phyloP scores from a whole-genome alignment of 1,140 invertebrate genomes.

The Zophobas atratus region DNA sequence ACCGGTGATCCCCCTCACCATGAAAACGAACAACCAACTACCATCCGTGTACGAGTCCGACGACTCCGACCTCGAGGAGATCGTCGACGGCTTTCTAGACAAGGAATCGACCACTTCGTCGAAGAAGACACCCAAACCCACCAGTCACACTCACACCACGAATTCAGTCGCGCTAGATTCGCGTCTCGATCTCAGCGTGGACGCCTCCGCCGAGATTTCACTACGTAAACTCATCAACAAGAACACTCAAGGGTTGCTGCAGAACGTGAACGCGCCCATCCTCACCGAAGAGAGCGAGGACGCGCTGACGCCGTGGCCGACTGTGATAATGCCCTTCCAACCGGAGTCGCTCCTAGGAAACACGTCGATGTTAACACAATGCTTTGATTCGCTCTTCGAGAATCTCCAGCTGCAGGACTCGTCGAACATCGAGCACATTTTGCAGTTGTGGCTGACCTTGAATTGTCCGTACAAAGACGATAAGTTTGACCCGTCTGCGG shows the following conservation, averaged over 20 bases:
- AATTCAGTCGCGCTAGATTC: conserved; percentile 84
- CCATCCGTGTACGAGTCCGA: conserved; percentile 80
- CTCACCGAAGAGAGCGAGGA: conserved; percentile 64
- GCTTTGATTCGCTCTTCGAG: conserved; percentile 80
- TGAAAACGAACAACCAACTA: conserved; percentile 64
- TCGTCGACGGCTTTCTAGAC: conserved; percentile 77
- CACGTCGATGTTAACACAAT: conserved; percentile 76
- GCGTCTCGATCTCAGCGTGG: conserved; percentile 82
- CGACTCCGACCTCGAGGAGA: conserved; percentile 81
- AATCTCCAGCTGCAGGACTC: conserved; percentile 70
- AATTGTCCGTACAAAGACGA: conserved; percentile 74
- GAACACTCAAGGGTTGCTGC: conserved; percentile 74
- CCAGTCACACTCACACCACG: conserved; percentile 53
- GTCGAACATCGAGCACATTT: conserved; percentile 83
- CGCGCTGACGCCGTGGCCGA: conserved; percentile 68
- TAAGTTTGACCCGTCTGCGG: conserved; percentile 73
- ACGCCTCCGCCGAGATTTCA: conserved; percentile 80
- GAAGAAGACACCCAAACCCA: conserved; percentile 53
- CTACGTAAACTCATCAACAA: conserved; percentile 77
- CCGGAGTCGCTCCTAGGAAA: conserved; percentile 58
- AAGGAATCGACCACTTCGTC: conserved; percentile 62
- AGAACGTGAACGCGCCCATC: conserved; percentile 71
- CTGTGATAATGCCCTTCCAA: conserved; percentile 66
- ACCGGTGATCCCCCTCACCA: conserved; percentile 28
- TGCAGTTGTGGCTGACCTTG: conserved; percentile 88